Percentiles rank a stretch among this genome's conserved stretches.
phyloP scores from a whole-genome alignment of 2,113 vertebrate genomes.

The Malurus elegans region DNA sequence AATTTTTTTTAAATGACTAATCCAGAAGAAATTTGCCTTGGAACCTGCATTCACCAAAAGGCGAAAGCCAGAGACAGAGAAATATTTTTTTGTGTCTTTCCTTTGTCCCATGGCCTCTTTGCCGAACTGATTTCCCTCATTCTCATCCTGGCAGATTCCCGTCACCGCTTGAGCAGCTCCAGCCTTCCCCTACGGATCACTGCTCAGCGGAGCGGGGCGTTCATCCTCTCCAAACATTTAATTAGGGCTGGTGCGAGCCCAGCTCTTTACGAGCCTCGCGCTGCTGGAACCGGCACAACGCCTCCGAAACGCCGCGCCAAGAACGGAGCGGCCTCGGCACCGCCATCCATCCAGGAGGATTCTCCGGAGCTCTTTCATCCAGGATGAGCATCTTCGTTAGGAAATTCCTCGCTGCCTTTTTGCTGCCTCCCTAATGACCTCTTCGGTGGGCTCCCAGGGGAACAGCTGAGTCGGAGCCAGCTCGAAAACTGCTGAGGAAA shows the following conservation, averaged over 20 bases:
- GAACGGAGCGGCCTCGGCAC: not conserved
- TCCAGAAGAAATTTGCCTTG: not conserved
- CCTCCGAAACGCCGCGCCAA: too few relatives aligned
- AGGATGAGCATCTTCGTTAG: constrained; percentile 70
- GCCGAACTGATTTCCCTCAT: not conserved
- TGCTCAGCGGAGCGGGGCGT: too few relatives aligned
- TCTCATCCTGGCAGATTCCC: not conserved
- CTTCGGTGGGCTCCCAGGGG: constrained; percentile 77
- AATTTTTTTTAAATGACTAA: not conserved
- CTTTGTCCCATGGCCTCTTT: not conserved
- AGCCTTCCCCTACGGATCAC: not conserved
- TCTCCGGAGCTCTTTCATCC: constrained; percentile 67
- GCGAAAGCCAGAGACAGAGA: not conserved
- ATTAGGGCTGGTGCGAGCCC: too few relatives aligned
- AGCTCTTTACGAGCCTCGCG: too few relatives aligned
- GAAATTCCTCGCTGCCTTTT: constrained; percentile 80
- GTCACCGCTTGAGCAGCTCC: not conserved
- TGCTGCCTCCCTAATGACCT: constrained; percentile 80
- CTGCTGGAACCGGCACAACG: too few relatives aligned
- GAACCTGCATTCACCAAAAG: not conserved
- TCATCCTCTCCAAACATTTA: too few relatives aligned
- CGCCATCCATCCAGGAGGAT: constrained; percentile 21
- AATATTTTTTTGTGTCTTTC: not conserved
- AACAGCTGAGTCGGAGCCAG: constrained; percentile 79
- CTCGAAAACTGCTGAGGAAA: constrained; percentile 80